Evolutionary conservation across 2,888 invertebrate species (phyloP), one percentile per base, ranked within the genome.

Genomic region (Mystacides longicornis): DNA sequence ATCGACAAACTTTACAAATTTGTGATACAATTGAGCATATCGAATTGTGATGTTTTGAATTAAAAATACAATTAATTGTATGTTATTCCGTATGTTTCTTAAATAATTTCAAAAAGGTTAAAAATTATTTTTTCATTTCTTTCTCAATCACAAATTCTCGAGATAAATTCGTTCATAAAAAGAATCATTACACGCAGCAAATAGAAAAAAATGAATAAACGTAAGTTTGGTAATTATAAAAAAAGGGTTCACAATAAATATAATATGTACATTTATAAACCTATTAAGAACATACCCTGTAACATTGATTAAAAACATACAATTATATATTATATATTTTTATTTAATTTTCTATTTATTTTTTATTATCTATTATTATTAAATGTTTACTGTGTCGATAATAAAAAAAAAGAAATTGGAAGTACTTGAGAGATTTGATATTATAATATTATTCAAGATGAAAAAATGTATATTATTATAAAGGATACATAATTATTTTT

Each of bases 261-360:
- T 48, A 37, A 43, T 60, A 47, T 60, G 56, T 58, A 60, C 54
- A 58, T 58, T 56, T 56, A 58, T 52, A 31, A 23, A 49, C 48
- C 58, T 60, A 60, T 51, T 49, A 54, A 56, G 52, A 60, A 49
- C 37, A 52, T 59, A 60, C 60, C 60, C 60, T 60, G 60, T 60
- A 52, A 59, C 33, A 60, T 58, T 57, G 60, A 59, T 60, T 60
- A 57, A 60, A 60, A 60, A 54, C 58, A 60, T 56, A 56, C 27
- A 54, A 31, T 53, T 50, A 37, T 42, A 4, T 46, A n/a, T 43
- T 9, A n/a, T 43, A 5, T 21, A 11, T 7, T 5, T 23, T 21
- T 48, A 23, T 45, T 45, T 23, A 23, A 48, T 48, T 48, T 16
- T 23, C 23, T 3, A 23, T 48, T 20, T 46, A 46, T 37, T 37